These are phyloP conservation scores for Coregonus ussuriensis DNA, from an alignment of 2,797 vertebrate genomes.

Conservation along the genomic window DNA sequence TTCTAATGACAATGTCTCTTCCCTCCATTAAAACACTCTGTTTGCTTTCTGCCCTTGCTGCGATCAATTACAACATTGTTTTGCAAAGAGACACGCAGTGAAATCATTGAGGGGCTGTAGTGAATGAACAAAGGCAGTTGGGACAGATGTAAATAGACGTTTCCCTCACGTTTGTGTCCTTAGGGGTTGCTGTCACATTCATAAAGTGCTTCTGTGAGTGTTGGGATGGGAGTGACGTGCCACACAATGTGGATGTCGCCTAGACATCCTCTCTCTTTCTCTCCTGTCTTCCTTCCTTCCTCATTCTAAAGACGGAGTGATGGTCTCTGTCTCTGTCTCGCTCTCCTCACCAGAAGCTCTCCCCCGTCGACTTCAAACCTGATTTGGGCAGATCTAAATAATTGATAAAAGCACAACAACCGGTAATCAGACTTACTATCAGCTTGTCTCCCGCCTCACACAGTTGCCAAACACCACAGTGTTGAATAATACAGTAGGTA, in stretches of 20 bases:
- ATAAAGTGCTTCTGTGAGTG: background rate
- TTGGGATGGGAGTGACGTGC: background rate
- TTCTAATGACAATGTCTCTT: background rate
- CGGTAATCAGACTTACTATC: background rate
- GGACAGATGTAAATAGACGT: background rate
- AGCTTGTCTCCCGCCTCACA: background rate
- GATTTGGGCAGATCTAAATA: background rate
- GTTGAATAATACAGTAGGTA: background rate
- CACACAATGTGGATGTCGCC: background rate
- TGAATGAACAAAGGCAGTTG: background rate
- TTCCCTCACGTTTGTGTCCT: background rate
- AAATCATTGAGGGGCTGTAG: background rate
- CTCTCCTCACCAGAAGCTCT: background rate
- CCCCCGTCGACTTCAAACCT: background rate
- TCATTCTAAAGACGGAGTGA: too few relatives aligned
- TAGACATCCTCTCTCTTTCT: background rate
- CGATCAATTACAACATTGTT: background rate
- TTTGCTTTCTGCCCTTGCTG: background rate
- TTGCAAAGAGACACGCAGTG: background rate
- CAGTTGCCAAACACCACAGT: background rate
- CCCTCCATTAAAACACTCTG: background rate
- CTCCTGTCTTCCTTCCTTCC: background rate
- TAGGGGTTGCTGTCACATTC: background rate
- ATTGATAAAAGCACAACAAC: background rate
- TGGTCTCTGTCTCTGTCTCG: conserved; percentile 1